Base-by-base conservation (phyloP, 2,113 vertebrate species). In the Psettodes erumei region DNA sequence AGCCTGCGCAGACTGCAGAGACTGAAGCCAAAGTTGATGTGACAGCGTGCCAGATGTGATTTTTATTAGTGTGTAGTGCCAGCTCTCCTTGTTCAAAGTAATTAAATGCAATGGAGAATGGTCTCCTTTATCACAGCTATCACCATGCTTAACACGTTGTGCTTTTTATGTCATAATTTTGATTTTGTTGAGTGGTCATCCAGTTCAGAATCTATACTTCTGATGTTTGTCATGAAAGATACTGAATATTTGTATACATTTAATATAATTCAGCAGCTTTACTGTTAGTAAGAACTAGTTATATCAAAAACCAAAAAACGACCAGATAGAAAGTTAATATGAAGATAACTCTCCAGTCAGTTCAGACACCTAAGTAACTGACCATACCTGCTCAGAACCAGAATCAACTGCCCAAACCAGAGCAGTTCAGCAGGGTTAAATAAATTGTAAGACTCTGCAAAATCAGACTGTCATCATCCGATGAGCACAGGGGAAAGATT, bases 401-500 rank as follows among this genome's bases (percentile, higher is more conserved):
- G 13, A 63, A 45, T 45, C 0, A 48, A 50, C 23, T 40, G 50
- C 3, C 15, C 12, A 50, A 27, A 32, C 11, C 1, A 32, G 3
- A n/a, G 8, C 2, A n/a, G 15, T 6, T 60, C 4, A 23, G 42
- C 77, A 9, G 61, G 47, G n/a, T 71, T 55, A 77, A 60, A 65
- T 66, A 50, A 50, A 72, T 23, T 33, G 19, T 8, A 50, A 61
- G 48, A 55, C 37, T 60, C 13, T 8, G 62, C 48, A 53, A 62
- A 61, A 76, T 35, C 27, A 77, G 18, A 23, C 27, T 51, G 42
- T 54, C 9, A 7, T 71, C 18, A 37, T 77, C 64, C 68, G 42
- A 77, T 71, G 67, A 71, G 43, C 63, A 56, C 28, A 70, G 66
- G 45, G 54, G 56, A 77, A 59, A 48, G 47, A 55, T 70, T 64